Evolutionary conservation across 2,888 invertebrate genomes (phyloP), one percentile per base, ranked within the genome.

Genomic region (Trissolcus japonicus): DNA sequence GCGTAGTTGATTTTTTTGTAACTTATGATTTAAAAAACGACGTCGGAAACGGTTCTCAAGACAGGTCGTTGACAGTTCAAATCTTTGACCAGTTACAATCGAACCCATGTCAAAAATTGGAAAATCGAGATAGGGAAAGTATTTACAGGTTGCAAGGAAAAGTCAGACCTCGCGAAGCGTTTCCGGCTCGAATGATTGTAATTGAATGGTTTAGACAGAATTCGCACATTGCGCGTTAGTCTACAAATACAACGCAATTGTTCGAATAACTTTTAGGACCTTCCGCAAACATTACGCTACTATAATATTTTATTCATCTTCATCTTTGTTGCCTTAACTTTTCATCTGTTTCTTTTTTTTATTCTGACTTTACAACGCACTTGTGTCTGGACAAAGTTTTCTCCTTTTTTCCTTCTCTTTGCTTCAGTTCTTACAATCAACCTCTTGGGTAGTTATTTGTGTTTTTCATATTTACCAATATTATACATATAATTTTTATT

Each of bases 11-110:
- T 35, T 35, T 35, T 59, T 77, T 84, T 85, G 82, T 86, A 86
- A 82, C 84, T 86, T 86, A 86, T 79, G 84, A 84, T 80, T 85
- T 83, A 82, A 86, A 86, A 83, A 14, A 60, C 43, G 80, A 83
- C 81, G 82, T 79, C 83, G 85, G 84, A 82, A 87, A 85, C 86
- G 85, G 82, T 82, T 82, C 84, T 76, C 13, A 43, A 54, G 54
- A 54, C 25, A 21, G 51, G 13, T 54, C 25, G 9, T 54, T 14
- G 13, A 13, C 13, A 54, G 14, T 54, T 54, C 29, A 14, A 53
- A 35, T 54, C 53, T 60, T 59, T 46, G 51, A 66, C 25, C 21
- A 41, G 6, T 19, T 16, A 9, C 14, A 17, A 51, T 46, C 17
- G 55, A 66, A 63, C 46, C 19, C 14, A 53, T n/a, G 48, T 46